Evolutionary conservation across 64 coral and sea anemone species (phyloP), one percentile per base, ranked within the genome.

Genomic region (Stichodactyla mertensii): DNA sequence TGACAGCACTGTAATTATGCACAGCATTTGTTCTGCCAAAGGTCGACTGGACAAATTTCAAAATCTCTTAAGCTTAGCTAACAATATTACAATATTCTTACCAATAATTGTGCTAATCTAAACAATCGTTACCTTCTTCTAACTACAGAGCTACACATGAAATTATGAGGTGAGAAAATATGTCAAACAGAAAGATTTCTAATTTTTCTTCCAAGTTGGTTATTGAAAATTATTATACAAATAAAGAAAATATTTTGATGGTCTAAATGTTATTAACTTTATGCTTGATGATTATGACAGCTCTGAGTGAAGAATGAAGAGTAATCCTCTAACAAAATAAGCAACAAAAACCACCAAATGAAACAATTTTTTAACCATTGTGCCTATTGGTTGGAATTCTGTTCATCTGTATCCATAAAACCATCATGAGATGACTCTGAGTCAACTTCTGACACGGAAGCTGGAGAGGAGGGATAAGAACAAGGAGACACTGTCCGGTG

Each of bases 381-480:
- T 53, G 16, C 36, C 83, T 85, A 92, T 61, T 89, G 91, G 60
- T 93, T 92, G 20, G 94, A 93, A 31, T 74, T 74, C 77, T 97
- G 80, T 16, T 93, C 94, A 55, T 95, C 94, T 2, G 88, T 90
- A 54, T 98, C 95, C 57, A 89, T 89, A 93, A 98, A 94, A 13
- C 92, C 95, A 88, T 98, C 95, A 55, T 94, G 92, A 78, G 95
- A 98, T 69, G 88, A 88, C 51, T 94, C 95, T 60, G 92, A 98
- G 56, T 91, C 92, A 51, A 80, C 87, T 56, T 98, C 92, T 6
- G 88, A 60, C 27, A 80, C 57, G 6, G 87, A 94, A 66, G 95
- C 89, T 53, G 95, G 95, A 7, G 95, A 98, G 57, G 95, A 94
- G 6, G 95, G 95, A 80, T 90, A 94, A 53, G 95, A 98, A 22